Evolutionary conservation across 2,888 invertebrate genomes (phyloP).

Genomic region (Arenicola marina): DNA sequence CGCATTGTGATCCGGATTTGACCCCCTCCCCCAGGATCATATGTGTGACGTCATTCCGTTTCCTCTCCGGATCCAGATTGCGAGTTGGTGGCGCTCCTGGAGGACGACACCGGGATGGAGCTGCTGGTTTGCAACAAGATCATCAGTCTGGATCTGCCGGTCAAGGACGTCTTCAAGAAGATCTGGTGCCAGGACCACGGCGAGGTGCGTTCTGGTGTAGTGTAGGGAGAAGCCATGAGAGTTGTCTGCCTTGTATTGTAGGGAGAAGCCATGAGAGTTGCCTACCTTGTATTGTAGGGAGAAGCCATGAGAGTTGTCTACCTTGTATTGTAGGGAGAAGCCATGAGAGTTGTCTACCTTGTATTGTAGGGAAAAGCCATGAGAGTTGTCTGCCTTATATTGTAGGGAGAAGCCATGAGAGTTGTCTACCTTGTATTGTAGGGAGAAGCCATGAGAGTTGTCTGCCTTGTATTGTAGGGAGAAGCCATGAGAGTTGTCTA

Average conservation of each 20-base stretch:
- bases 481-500: slow-evolving; percentile 98
- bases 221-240: slow-evolving; percentile 89
- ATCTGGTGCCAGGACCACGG: slow-evolving; percentile 60
- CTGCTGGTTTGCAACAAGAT: slow-evolving; percentile 97
- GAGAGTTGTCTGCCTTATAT: slow-evolving; percentile 90
- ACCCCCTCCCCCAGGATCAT: too few relatives aligned
- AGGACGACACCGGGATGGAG: slow-evolving; percentile 79
- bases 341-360: slow-evolving; percentile 96
- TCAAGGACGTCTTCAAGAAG: slow-evolving; percentile 75
- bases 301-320: slow-evolving; percentile 98
- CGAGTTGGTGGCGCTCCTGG: slow-evolving; percentile 93
- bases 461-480: slow-evolving; percentile 79
- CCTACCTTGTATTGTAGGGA: slow-evolving; percentile 79
- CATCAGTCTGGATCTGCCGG: slow-evolving; percentile 93
- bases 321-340: slow-evolving; percentile 77
- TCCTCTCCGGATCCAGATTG: too few relatives aligned
- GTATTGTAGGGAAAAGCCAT: slow-evolving; percentile 84
- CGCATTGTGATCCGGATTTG: too few relatives aligned
- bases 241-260: slow-evolving; percentile 83
- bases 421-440: slow-evolving; percentile 83
- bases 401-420: slow-evolving; percentile 89
- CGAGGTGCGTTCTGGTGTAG: slow-evolving; percentile 64
- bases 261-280: slow-evolving; percentile 94
- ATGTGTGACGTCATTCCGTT: too few relatives aligned
- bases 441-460: slow-evolving; percentile 94